Evolutionary conservation across 2,888 invertebrate species (phyloP).

Genomic region (Hecatera dysodea): DNA sequence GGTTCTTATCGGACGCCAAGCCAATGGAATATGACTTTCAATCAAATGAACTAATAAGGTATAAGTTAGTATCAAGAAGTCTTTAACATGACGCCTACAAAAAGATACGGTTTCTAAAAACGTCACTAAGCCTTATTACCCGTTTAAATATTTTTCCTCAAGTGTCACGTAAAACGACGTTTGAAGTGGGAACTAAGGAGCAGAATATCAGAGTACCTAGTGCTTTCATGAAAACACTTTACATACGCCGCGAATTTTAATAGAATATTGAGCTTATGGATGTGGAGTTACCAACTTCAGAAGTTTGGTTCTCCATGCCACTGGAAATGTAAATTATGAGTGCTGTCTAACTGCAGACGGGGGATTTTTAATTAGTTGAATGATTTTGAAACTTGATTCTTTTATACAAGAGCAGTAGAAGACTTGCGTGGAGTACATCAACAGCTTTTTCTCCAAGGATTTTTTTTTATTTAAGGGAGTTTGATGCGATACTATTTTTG

Average conservation of each 20-base stretch:
- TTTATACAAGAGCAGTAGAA: no score
- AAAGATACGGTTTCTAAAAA: conserved; percentile 1
- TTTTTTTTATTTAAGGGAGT: no score
- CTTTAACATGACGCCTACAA: not conserved
- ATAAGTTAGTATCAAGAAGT: not conserved
- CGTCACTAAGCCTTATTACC: not conserved
- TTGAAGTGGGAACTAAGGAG: conserved; percentile 15
- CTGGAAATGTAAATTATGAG: conserved; percentile 26
- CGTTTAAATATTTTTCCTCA: conserved; percentile 4
- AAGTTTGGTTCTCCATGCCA: not conserved
- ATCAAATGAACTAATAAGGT: not conserved
- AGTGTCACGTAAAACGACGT: conserved; percentile 6
- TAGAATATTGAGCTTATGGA: conserved; percentile 41
- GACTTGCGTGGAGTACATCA: no score
- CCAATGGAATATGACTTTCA: no score
- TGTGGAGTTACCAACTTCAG: conserved; percentile 35
- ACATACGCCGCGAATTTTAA: conserved; percentile 28
- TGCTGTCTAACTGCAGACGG: not conserved
- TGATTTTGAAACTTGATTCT: not conserved
- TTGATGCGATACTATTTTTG: no score
- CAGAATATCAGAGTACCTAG: conserved; percentile 16
- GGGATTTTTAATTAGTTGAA: not conserved
- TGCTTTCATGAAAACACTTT: conserved; percentile 29
- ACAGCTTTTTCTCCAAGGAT: no score
- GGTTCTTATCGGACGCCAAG: no score